Conservation (phyloP, 2,797 vertebrate species). For the Kryptolebias ocellatus region DNA sequence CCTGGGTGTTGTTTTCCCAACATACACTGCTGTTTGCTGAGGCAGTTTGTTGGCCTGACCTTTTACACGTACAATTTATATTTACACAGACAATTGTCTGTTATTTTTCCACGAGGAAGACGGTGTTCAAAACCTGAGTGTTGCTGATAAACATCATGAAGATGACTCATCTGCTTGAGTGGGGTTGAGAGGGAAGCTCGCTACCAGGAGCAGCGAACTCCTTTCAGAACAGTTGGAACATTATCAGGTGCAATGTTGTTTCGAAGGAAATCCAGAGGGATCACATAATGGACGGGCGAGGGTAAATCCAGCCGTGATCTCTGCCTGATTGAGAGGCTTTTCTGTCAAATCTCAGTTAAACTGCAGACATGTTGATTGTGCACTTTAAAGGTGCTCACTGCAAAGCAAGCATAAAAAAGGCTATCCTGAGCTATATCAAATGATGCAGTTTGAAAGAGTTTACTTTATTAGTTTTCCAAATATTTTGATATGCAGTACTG, state of each 20-base stretch:
- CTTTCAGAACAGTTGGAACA: conserved; percentile 47
- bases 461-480: too few relatives aligned
- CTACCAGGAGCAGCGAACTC: conserved; percentile 37
- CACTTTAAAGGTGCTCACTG: conserved; percentile 14
- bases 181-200: conserved; percentile 38
- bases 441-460: too few relatives aligned
- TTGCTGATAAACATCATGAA: conserved; percentile 44
- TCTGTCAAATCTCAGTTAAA: conserved; percentile 46
- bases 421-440: too few relatives aligned
- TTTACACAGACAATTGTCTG: conserved; percentile 19
- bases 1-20: conserved; percentile 43
- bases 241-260: conserved; percentile 50
- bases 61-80: conserved; percentile 17
- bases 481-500: too few relatives aligned
- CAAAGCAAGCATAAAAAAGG: too few relatives aligned
- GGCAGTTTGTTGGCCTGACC: conserved; percentile 30
- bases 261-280: conserved; percentile 58
- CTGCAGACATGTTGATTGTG: conserved; percentile 3
- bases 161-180: conserved; percentile 36
- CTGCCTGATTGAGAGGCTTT: conserved; percentile 58
- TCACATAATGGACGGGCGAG: conserved; percentile 53
- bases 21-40: conserved; percentile 39
- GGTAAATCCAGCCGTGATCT: conserved; percentile 56
- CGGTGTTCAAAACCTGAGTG: conserved; percentile 18
- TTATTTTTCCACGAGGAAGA: conserved; percentile 22